Base-by-base conservation (phyloP, 2,888 invertebrate species). In the Balanococcus diminutus region DNA sequence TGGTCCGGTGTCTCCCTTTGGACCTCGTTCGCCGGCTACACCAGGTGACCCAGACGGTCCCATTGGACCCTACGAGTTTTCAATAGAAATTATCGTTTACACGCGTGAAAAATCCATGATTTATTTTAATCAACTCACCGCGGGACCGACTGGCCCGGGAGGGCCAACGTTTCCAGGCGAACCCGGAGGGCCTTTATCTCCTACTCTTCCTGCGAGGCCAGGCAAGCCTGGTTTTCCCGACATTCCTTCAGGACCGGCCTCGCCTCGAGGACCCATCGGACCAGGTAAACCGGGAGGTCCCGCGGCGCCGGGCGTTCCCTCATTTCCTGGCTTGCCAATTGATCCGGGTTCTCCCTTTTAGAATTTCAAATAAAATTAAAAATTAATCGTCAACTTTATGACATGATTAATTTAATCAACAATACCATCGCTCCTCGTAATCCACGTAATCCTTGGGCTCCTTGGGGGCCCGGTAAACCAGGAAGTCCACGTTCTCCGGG, bases 361-460 rank as follows among this genome's bases (percentile, higher is more conserved):
- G 36, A 36, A 36, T 36, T 36, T 36, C 36, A 36, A 36, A 8
- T n/a, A 81, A 25, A 79, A n/a, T n/a, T n/a, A n/a, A n/a, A n/a
- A n/a, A n/a, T n/a, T n/a, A n/a, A n/a, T n/a, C n/a, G 25, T n/a
- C 16, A 11, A 36, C n/a, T 19, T 32, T 9, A 75, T 32, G 31
- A 19, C 5, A 22, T 81, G 14, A 86, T 19, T 67, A 86, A 72
- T 19, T n/a, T n/a, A n/a, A n/a, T n/a, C n/a, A n/a, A n/a, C n/a
- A n/a, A n/a, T 75, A 86, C 96, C 0, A 96, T 95, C 90, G 95
- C 91, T 51, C 96, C 94, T 4, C 93, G 92, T 11, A 93, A 90
- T 0, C 96, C 96, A 88, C 95, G 91, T 0, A 94, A 91, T 0
- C 96, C 96, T 0, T 93, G 91, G 25, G 94, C 93, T 0, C 96